Conservation (phyloP, 2,888 invertebrate species). For the Anthrax anthrax region DNA sequence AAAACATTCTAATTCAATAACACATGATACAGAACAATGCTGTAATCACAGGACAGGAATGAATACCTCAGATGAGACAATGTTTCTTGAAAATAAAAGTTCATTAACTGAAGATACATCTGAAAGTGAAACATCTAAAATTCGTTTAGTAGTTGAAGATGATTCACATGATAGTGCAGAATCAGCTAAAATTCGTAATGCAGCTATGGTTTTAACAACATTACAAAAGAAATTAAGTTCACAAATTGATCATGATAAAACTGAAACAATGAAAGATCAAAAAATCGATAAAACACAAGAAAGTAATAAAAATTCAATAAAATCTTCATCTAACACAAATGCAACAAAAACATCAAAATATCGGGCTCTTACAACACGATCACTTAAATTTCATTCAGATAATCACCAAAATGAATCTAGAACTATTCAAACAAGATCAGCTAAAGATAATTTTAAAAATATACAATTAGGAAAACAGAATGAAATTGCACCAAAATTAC, state of each 20-base stretch:
- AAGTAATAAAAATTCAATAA: background rate
- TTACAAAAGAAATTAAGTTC: background rate
- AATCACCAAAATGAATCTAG: no score
- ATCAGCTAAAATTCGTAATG: slow-evolving; percentile 4
- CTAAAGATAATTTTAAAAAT: no score
- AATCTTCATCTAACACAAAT: background rate
- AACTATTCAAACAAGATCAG: no score
- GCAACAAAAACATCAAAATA: background rate
- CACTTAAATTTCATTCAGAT: no score
- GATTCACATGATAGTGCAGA: slow-evolving; percentile 6
- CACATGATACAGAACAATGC: no score
- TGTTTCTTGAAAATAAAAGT: background rate
- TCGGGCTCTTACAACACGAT: no score
- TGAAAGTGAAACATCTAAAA: background rate
- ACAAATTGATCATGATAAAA: background rate
- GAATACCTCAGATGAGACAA: background rate
- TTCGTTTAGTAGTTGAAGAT: background rate
- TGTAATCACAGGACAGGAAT: background rate
- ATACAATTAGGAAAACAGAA: no score
- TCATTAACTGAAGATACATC: slow-evolving; percentile 1
- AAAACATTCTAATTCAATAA: background rate
- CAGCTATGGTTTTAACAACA: slow-evolving; percentile 2
- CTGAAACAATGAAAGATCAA: background rate
- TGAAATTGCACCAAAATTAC: no score
- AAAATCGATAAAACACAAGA: background rate